Evolutionary conservation across 2,797 vertebrate species (phyloP), one percentile per base, ranked within the genome.

Genomic region (Amphiprion clarkii): DNA sequence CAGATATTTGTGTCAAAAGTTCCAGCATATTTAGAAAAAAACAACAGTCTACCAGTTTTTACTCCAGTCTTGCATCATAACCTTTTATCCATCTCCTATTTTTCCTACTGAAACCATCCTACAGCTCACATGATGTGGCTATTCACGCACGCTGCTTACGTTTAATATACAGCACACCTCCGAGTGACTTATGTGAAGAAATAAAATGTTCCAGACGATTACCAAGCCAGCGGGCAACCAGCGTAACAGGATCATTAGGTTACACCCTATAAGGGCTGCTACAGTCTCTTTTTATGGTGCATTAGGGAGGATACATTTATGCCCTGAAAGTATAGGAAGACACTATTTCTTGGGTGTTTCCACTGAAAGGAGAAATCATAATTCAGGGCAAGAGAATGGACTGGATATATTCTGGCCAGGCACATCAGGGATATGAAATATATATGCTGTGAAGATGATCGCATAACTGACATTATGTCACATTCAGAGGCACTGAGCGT

Each of bases 191-290:
- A 78, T 46, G 54, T 21, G 36, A 61, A 71, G 83, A 82, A 80
- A 85, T 89, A 86, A 89, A 89, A 89, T 74, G 89, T 88, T 85
- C 73, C 68, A 42, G 68, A 55, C 57, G 40, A 66, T 85, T 90
- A 88, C 57, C 25, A 4, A 75, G 83, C 72, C 80, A 76, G 71
- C 64, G 33, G 85, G 81, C 68, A 55, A 48, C 67, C 51, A 67
- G 66, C 67, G 81, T 61, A 69, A 81, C 82, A 68, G 61, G 81
- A 86, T 87, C 88, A 87, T 89, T 85, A 84, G 85, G 76, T 85
- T 78, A 71, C 77, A 68, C 66, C 61, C 67, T 62, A 16, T 48
- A 70, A 40, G 63, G 51, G 56, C 79, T 44, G 74, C 82, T 63
- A 77, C 73, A 61, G 53, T 69, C 55, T 67, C 57, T 31, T 71